Evolutionary conservation across 2,113 vertebrate genomes (phyloP).

Genomic region (Typhlomys cinereus): DNA sequence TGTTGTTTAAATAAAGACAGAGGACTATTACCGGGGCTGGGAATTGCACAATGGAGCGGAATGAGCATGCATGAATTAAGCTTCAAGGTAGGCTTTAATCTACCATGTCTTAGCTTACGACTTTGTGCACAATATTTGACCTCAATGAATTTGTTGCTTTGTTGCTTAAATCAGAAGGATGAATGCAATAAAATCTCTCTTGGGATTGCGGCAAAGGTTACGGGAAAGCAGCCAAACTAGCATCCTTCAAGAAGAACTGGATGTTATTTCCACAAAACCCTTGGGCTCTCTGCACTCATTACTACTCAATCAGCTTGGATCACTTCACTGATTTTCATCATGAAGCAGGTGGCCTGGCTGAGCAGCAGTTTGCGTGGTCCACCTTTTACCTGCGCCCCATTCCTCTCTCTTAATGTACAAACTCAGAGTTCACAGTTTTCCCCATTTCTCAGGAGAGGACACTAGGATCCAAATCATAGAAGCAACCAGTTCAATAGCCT

Average conservation of each 20-base stretch:
- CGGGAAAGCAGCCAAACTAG: background rate
- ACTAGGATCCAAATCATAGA: background rate
- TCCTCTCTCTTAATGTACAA: background rate
- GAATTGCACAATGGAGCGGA: background rate
- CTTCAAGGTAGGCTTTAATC: background rate
- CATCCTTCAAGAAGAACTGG: background rate
- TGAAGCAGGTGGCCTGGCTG: background rate
- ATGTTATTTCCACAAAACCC: background rate
- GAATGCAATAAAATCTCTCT: background rate
- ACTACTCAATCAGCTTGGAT: background rate
- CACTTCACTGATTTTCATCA: background rate
- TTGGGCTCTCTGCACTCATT: background rate
- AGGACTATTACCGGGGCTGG: background rate
- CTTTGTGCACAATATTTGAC: background rate
- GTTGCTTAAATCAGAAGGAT: background rate
- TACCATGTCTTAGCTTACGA: background rate
- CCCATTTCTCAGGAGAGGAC: background rate
- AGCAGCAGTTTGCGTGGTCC: too few relatives aligned
- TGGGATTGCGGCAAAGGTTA: background rate
- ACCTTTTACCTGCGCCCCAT: background rate
- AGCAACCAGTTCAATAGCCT: background rate
- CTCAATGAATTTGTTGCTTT: background rate
- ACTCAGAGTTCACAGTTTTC: background rate
- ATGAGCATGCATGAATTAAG: accelerated
- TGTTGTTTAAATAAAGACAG: conserved; percentile 56